Base-by-base conservation (phyloP, 1,140 invertebrate species). In the Subanguina moxae region DNA sequence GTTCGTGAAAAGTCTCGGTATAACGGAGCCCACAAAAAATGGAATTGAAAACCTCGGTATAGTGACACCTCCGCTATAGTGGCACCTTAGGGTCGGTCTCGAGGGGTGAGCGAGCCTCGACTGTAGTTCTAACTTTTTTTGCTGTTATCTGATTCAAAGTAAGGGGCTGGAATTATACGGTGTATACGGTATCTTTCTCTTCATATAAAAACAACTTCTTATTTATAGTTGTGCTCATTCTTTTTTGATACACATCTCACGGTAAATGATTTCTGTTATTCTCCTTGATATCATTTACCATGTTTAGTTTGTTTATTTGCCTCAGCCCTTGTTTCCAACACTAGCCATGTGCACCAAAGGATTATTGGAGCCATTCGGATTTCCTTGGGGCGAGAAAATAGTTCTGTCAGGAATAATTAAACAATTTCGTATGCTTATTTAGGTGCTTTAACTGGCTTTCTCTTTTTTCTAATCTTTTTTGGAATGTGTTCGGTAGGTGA, bases 351-450 rank as follows among this genome's bases (percentile, higher is more conserved):
- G 58, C 58, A 61, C 58, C n/a, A 61, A 61, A 27, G 58, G 58
- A 23, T 61, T 61, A 21, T n/a, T 61, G n/a, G 19, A 61, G 58
- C 58, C 58, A 45, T 61, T 5, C 27, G 58, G 58, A 61, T 61
- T 32, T 15, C n/a, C 23, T 3, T 21, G n/a, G 58, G 58, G 58
- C 8, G 11, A 28, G 11, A 5, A 5, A 3, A 28, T 11, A 5
- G 52, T 30, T 30, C 11, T 5, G 21, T 3, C 11, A 57, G 52
- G 3, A 3, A 5, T 5, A 38, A 38, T 38, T 38, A 5, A 38
- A 11, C 11, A n/a, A 11, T 38, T 3, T 3, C 32, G 11, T 5
- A 38, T 11, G 32, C 32, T 38, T 38, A 38, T 38, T 38, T 38
- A 38, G 32, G 32, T 38, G 48, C n/a, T 25, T 25, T 52, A 15